Base-by-base conservation (phyloP, 2,888 invertebrate genomes). In the Celastrina argiolus region DNA sequence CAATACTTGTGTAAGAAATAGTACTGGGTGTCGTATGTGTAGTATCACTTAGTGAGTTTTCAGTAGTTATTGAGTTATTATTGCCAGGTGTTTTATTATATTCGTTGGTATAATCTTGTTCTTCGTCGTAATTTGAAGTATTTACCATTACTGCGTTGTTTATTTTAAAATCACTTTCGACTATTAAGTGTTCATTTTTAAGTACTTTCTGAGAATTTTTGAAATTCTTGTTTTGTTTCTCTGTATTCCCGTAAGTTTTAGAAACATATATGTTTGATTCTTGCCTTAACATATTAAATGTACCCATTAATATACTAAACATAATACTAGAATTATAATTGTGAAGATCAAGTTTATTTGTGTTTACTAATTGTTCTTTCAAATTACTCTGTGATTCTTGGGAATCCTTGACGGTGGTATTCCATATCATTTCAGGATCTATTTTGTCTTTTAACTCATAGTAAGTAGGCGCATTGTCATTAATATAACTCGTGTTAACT, bases 351-450 rank as follows among this genome's bases (percentile, higher is more conserved):
- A 61, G 34, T 14, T 45, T 41, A 14, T 56, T 65, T n/a, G 64
- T 31, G 16, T 67, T 75, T 51, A 71, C 74, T 0, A 83, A 69
- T 69, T 84, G 80, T 67, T 81, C 74, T 26, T 82, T 78, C 6
- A 84, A 80, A 65, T 79, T 74, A 58, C 78, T 72, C 67, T 77
- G 73, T 63, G 82, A 80, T 41, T 80, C 78, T 72, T 81, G 75
- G 0, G 81, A 77, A 41, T 83, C 80, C 65, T 83, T 84, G 41
- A 75, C 78, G 3, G 83, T 80, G n/a, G 80, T 79, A 12, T 69
- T 71, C 81, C 81, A 84, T 39, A 76, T 70, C n/a, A 75, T 80
- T 65, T 83, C 81, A 36, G 81, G 79, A 67, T 85, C 79, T 28
- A 73, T 69, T 64, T 70, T 69, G 39, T 63, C 56, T 28, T 66